These are phyloP conservation scores for Bubo blakistoni DNA, from an alignment of 2,113 vertebrate species.

Conservation along the genomic window DNA sequence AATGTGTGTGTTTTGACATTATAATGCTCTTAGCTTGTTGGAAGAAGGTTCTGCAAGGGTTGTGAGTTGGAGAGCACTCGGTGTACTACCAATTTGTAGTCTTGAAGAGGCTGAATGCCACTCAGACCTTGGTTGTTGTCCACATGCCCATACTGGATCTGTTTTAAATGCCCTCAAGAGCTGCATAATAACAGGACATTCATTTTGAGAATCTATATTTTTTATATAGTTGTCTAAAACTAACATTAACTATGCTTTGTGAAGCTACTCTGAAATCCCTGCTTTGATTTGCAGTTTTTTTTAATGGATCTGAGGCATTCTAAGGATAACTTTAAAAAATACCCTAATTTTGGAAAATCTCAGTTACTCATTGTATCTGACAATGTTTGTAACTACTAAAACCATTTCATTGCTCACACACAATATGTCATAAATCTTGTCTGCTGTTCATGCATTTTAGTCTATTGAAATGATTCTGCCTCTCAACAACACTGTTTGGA, in stretches of 20 bases:
- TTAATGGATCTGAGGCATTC: not conserved
- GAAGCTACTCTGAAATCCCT: not conserved
- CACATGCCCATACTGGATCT: not conserved
- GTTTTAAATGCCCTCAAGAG: not conserved
- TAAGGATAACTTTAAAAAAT: not conserved
- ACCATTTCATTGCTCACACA: not conserved
- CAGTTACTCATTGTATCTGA: not conserved
- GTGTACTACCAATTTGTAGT: not conserved
- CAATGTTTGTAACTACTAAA: not conserved
- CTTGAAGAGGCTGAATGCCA: not conserved
- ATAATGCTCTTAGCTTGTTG: not conserved
- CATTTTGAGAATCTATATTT: not conserved
- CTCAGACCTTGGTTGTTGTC: not conserved
- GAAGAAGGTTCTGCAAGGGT: not conserved
- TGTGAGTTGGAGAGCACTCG: not conserved
- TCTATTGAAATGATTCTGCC: not conserved
- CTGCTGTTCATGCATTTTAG: not conserved
- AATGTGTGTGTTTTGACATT: not conserved
- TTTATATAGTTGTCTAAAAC: not conserved
- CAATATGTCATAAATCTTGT: not conserved
- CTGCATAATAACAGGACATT: not conserved
- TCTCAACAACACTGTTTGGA: not conserved
- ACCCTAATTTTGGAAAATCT: not conserved
- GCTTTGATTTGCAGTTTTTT: not conserved
- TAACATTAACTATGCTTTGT: not conserved